Percentiles rank a stretch among this genome's conserved stretches.
Evolutionary conservation across 1,140 invertebrate species (phyloP).

Genomic region (Polypedilum pembai): DNA sequence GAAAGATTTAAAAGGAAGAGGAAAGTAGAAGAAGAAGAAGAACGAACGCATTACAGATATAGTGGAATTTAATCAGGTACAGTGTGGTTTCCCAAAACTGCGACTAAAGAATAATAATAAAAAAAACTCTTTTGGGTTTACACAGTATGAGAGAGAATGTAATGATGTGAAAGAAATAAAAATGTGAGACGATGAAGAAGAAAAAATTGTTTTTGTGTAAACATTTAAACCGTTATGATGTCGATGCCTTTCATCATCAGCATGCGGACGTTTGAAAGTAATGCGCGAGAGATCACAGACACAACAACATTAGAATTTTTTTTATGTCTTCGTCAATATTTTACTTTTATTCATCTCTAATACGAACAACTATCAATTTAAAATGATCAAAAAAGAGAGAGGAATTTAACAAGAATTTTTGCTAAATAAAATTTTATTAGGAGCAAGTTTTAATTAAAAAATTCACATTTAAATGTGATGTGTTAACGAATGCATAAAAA

Average conservation of each 20-base stretch:
- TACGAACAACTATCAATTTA: not conserved
- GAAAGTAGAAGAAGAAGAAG: not conserved
- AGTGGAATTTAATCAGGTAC: conserved; percentile 17
- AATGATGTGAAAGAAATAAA: conserved; percentile 4
- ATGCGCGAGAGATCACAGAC: not conserved
- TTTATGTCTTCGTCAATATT: not conserved
- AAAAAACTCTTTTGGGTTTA: too few species aligned
- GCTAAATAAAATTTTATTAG: too few species aligned
- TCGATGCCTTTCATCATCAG: not conserved
- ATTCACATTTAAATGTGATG: too few species aligned
- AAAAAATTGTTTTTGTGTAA: conserved; percentile 6
- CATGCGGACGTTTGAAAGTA: not conserved
- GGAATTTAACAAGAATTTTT: too few species aligned
- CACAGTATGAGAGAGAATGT: not conserved
- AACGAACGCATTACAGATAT: not conserved
- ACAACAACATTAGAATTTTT: not conserved
- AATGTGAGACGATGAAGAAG: not conserved
- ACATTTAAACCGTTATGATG: conserved; percentile 12
- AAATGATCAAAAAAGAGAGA: too few species aligned
- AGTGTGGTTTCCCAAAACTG: not conserved
- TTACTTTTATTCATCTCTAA: not conserved
- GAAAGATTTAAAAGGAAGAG: not conserved
- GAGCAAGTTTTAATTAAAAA: too few species aligned
- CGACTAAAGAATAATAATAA: too few species aligned
- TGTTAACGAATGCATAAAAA: too few species aligned